These are phyloP conservation scores for Chaetophractus vellerosus DNA, from an alignment of 2,797 vertebrate genomes.

Conservation along the genomic window DNA sequence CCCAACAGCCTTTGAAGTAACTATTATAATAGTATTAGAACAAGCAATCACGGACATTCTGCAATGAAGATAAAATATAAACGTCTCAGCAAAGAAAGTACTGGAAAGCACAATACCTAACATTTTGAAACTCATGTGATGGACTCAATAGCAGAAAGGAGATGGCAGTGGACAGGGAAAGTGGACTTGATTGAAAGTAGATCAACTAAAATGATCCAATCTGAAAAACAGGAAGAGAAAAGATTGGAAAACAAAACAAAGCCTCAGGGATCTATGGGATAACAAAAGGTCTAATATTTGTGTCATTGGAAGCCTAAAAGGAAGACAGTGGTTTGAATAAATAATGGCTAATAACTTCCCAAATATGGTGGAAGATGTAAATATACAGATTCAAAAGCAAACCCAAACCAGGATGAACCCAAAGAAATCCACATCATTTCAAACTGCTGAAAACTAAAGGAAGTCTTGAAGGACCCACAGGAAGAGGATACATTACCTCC, in stretches of 20 bases:
- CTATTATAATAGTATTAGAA: fast-evolving
- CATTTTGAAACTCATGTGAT: neutral
- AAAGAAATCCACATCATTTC: no score
- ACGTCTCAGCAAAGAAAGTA: neutral
- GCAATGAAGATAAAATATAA: fast-evolving
- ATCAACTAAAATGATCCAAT: no score
- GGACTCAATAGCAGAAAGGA: neutral
- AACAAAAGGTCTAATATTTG: no score
- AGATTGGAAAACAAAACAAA: no score
- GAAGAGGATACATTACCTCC: fast-evolving
- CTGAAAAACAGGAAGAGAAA: no score
- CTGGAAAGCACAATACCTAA: neutral
- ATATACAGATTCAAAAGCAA: neutral
- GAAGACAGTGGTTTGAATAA: fast-evolving
- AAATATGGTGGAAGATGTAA: no score
- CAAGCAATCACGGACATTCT: neutral
- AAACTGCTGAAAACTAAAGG: no score
- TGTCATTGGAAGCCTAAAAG: no score
- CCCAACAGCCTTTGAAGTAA: neutral
- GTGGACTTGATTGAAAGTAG: no score
- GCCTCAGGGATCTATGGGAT: neutral
- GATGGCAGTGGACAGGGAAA: neutral
- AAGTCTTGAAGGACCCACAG: neutral
- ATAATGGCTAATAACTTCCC: neutral
- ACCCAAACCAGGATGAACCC: no score